phyloP scores from a whole-genome alignment of 30 jellyfish, hydroid and myxozoan species.

The Aurelia aurita complex sp. Pacific region DNA sequence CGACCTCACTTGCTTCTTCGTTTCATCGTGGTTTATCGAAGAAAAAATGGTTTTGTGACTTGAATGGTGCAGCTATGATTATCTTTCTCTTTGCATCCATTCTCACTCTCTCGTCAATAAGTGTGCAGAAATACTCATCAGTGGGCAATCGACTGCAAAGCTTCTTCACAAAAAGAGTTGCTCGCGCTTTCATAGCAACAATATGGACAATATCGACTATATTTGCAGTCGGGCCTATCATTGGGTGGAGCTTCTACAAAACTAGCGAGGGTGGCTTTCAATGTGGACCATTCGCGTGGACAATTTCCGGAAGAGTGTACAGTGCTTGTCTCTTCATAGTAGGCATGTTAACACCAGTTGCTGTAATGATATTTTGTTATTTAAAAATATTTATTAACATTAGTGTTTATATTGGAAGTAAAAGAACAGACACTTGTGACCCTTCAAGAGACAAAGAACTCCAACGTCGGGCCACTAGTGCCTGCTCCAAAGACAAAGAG shows the following conservation, averaged over 20 bases:
- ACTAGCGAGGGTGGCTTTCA: conserved; percentile 44
- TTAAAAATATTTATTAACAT: conserved; percentile 4
- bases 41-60: conserved; percentile 29
- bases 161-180: conserved; percentile 2
- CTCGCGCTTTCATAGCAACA: conserved; percentile 1
- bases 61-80: conserved; percentile 45
- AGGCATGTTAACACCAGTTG: conserved; percentile 36
- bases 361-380: conserved; percentile 41
- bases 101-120: conserved; percentile 37
- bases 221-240: conserved; percentile 69
- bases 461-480: neutral
- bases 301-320: conserved; percentile 28
- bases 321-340: conserved; percentile 18
- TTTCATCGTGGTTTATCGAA: neutral
- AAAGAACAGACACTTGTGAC: too few relatives aligned
- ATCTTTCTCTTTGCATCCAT: conserved; percentile 36
- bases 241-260: conserved; percentile 77
- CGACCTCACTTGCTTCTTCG: conserved; percentile 30
- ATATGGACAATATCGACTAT: conserved; percentile 45
- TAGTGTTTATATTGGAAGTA: conserved; percentile 9
- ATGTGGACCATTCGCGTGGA: conserved; percentile 54
- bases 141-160: conserved; percentile 29
- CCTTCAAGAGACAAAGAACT: neutral
- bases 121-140: conserved; percentile 45
- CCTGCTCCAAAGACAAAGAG: too few relatives aligned